Conservation (phyloP, 1,140 invertebrate species). For the Macrocentrus cingulum region DNA sequence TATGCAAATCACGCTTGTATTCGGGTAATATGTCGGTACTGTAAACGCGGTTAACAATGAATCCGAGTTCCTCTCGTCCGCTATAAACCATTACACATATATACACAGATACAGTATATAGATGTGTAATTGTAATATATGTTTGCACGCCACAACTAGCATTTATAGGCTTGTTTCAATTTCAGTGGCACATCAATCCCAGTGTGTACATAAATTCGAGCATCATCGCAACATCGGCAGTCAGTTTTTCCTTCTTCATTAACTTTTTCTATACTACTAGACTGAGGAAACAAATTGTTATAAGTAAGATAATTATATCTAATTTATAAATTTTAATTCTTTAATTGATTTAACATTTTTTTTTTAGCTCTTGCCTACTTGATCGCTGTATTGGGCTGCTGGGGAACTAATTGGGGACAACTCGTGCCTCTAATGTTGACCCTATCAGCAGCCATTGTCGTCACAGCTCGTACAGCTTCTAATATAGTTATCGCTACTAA, state of each 20-base stretch:
- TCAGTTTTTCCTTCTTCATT: slow-evolving; percentile 41
- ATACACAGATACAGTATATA: too few species aligned
- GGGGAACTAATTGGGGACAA: slow-evolving; percentile 51
- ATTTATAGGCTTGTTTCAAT: slow-evolving; percentile 15
- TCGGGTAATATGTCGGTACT: slow-evolving; percentile 27
- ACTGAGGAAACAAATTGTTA: slow-evolving; percentile 38
- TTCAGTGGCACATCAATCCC: slow-evolving; percentile 44
- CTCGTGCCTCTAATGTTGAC: slow-evolving; percentile 48
- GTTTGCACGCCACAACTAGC: slow-evolving; percentile 3
- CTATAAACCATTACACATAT: background rate
- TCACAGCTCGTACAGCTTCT: slow-evolving; percentile 43
- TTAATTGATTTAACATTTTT: slow-evolving; percentile 10
- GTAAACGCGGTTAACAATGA: slow-evolving; percentile 15
- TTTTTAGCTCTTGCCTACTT: slow-evolving; percentile 42
- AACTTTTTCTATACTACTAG: slow-evolving; percentile 33
- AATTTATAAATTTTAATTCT: background rate
- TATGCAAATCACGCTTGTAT: slow-evolving; percentile 29
- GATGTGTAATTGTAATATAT: background rate
- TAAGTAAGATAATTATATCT: slow-evolving; percentile 40
- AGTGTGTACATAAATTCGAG: slow-evolving; percentile 49
- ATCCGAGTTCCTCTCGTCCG: slow-evolving; percentile 6
- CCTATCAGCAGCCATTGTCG: slow-evolving; percentile 43
- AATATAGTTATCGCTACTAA: slow-evolving; percentile 42
- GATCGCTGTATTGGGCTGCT: slow-evolving; percentile 44
- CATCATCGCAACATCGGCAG: slow-evolving; percentile 45